phyloP scores from a whole-genome alignment of 2,113 vertebrate species.

The Balaeniceps rex region DNA sequence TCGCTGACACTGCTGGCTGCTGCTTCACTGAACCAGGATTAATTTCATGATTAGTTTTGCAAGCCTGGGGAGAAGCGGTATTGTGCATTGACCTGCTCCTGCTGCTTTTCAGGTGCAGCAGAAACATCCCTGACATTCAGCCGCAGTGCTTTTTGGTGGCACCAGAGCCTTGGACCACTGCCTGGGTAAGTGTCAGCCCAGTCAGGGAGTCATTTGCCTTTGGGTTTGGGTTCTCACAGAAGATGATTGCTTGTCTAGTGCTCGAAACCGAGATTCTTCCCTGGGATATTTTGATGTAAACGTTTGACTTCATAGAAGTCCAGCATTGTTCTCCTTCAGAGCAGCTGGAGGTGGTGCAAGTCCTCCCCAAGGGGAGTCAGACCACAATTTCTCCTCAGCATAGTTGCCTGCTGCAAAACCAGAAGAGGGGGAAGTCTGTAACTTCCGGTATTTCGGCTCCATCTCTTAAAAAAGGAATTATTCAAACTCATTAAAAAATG shows the following conservation, averaged over 20 bases:
- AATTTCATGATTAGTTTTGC: not conserved
- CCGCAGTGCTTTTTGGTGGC: not conserved
- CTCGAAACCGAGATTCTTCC: not conserved
- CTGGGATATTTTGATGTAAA: not conserved
- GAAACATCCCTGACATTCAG: not conserved
- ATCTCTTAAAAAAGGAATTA: not conserved
- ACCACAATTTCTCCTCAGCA: not conserved
- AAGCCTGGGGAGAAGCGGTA: not conserved
- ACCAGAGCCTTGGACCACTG: not conserved
- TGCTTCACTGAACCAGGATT: not conserved
- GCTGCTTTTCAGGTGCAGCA: not conserved
- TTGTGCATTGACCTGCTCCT: not conserved
- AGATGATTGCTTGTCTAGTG: not conserved
- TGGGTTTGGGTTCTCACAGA: not conserved
- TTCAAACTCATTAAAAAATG: not conserved
- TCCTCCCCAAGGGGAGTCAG: not conserved
- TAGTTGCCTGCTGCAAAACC: not conserved
- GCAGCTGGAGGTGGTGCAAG: not conserved
- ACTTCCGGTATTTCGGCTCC: not conserved
- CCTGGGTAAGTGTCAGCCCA: not conserved
- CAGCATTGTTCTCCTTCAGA: not conserved
- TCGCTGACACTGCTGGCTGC: not conserved
- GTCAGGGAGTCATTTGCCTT: not conserved
- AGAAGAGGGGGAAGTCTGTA: not conserved
- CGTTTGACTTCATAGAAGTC: fast-evolving